A percentile compares a stretch with the other conserved stretches of the same genome.
Conservation (phyloP, 2,888 invertebrate species). For the Seira sanloemensis region DNA sequence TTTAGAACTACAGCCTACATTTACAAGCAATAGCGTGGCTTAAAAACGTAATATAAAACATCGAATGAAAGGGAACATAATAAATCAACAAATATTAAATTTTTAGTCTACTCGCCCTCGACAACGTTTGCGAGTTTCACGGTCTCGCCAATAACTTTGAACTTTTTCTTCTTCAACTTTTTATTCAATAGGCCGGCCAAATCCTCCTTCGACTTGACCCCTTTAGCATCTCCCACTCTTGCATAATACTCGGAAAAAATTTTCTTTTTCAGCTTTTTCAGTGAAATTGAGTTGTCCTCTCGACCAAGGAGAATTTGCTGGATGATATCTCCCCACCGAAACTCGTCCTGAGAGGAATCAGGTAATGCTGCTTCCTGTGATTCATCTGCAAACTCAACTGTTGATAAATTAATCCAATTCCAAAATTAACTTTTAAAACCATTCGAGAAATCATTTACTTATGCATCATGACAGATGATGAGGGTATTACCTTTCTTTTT, state of each 20-base stretch:
- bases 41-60: not conserved
- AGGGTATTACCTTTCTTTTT: slow-evolving; percentile 20
- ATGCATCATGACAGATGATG: not conserved
- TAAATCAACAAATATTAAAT: not conserved
- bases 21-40: not conserved
- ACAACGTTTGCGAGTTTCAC: slow-evolving; percentile 12
- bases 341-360: slow-evolving; percentile 74
- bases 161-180: slow-evolving; percentile 80
- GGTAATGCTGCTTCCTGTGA: not conserved
- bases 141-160: slow-evolving; percentile 40
- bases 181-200: slow-evolving; percentile 84
- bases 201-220: slow-evolving; percentile 80
- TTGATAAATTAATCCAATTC: not conserved
- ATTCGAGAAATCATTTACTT: not conserved
- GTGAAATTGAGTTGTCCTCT: slow-evolving; percentile 80
- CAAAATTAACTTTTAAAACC: not conserved
- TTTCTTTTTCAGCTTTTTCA: slow-evolving; percentile 87
- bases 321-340: slow-evolving; percentile 79
- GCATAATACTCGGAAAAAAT: slow-evolving; percentile 81
- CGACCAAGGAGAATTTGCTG: slow-evolving; percentile 78
- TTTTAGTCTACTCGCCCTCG: not conserved
- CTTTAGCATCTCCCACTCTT: slow-evolving; percentile 76
- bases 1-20: not conserved
- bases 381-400: not conserved
- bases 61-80: not conserved